These are phyloP conservation scores for Aurelia aurita DNA, from an alignment of 30 jellyfish, hydroid and myxozoan genomes.

Conservation along the genomic window DNA sequence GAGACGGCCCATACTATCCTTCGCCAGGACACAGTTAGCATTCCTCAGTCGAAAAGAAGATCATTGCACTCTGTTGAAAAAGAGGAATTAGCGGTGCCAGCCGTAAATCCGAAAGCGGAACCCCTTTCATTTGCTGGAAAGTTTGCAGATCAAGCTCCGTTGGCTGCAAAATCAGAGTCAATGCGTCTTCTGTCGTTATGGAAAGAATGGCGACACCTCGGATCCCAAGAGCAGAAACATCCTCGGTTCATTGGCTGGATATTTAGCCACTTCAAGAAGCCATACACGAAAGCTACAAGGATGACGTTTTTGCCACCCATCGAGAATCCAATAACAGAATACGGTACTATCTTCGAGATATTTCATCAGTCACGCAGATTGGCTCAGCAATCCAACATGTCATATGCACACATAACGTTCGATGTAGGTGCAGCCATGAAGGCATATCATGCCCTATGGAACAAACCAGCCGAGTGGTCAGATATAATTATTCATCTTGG, in stretches of 20 bases:
- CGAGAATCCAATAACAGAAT: constrained; percentile 7
- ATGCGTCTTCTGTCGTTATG: too few relatives aligned
- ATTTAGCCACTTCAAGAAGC: background rate
- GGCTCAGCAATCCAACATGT: constrained; percentile 27
- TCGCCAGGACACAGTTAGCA: too few relatives aligned
- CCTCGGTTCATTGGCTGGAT: constrained; percentile 56
- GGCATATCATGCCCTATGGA: constrained; percentile 45
- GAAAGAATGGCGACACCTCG: background rate
- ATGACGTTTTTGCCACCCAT: constrained; percentile 39
- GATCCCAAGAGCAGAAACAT: background rate
- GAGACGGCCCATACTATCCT: too few relatives aligned
- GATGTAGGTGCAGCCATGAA: constrained; percentile 57
- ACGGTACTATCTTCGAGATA: background rate
- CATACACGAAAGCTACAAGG: constrained; percentile 21
- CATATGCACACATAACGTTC: constrained; percentile 49
- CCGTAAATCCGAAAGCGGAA: too few relatives aligned
- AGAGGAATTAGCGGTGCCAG: too few relatives aligned
- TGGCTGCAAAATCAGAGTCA: too few relatives aligned
- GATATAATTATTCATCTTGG: constrained; percentile 39
- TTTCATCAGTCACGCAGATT: background rate
- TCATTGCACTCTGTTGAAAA: too few relatives aligned
- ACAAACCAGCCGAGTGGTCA: constrained; percentile 21
- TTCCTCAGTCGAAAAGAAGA: too few relatives aligned
- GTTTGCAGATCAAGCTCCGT: too few relatives aligned
- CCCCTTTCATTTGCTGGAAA: too few relatives aligned